Conservation (phyloP, 2,797 vertebrate genomes). For the Muscicapa comitata region DNA sequence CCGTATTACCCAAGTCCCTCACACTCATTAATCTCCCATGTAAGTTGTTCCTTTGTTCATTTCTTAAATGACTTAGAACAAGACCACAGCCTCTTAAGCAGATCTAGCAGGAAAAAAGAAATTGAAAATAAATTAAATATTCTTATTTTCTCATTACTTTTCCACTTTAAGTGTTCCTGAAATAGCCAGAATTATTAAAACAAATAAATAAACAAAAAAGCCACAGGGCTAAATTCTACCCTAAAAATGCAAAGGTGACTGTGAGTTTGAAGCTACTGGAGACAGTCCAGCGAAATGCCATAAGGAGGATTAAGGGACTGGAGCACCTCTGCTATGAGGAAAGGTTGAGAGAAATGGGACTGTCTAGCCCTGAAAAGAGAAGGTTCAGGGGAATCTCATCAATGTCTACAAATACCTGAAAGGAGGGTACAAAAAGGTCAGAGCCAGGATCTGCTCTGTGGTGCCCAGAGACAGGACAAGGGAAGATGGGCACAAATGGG, state of each 20-base stretch:
- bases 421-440: not conserved
- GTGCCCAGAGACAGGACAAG: not conserved
- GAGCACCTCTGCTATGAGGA: not conserved
- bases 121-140: constrained; percentile 10
- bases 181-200: constrained; percentile 27
- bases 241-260: not conserved
- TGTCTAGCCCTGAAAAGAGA: not conserved
- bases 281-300: not conserved
- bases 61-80: constrained; percentile 27
- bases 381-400: not conserved
- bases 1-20: constrained; percentile 7
- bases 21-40: constrained; percentile 50
- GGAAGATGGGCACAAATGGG: not conserved
- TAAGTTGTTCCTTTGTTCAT: constrained; percentile 39
- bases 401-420: not conserved
- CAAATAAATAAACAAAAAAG: not conserved
- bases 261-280: not conserved
- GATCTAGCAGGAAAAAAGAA: constrained; percentile 20
- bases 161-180: constrained; percentile 9
- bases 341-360: not conserved
- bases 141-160: constrained; percentile 39
- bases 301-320: not conserved
- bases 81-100: constrained; percentile 54
- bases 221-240: not conserved
- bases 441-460: not conserved